Conservation (phyloP, 1,140 invertebrate species). For the Chrysomallon squamiferum region DNA sequence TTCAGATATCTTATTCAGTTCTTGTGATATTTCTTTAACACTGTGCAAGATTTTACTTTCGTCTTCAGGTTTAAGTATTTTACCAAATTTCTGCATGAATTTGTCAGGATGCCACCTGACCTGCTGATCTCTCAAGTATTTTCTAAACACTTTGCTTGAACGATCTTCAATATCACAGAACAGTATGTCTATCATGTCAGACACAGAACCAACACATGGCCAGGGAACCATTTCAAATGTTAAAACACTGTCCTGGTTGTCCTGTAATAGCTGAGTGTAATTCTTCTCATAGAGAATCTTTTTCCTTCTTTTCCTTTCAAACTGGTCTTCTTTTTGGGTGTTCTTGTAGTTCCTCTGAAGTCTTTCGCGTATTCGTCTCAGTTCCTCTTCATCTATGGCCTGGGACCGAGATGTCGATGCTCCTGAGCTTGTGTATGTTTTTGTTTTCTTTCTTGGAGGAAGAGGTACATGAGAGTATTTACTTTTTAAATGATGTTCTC, state of each 20-base stretch:
- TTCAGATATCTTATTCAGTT: conserved; percentile 32
- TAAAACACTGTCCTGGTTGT: conserved; percentile 3
- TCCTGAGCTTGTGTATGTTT: background rate
- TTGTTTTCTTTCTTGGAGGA: background rate
- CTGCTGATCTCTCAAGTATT: conserved; percentile 41
- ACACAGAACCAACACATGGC: conserved; percentile 27
- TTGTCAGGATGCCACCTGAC: conserved; percentile 54
- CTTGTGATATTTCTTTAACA: conserved; percentile 45
- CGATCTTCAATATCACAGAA: conserved; percentile 29
- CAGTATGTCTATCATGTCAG: conserved; percentile 26
- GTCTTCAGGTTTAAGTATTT: conserved; percentile 24
- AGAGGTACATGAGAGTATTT: conserved; percentile 5
- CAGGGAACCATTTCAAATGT: conserved; percentile 41
- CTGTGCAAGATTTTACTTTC: conserved; percentile 35
- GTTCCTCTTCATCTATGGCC: conserved; percentile 12
- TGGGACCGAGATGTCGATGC: background rate
- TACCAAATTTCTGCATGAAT: conserved; percentile 50
- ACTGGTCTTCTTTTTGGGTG: conserved; percentile 22
- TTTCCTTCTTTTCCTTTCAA: conserved; percentile 15
- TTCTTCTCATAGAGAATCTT: conserved; percentile 32
- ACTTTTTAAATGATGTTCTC: conserved; percentile 17
- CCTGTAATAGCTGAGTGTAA: conserved; percentile 12
- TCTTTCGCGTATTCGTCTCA: conserved; percentile 18
- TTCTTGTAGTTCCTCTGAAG: conserved; percentile 31
- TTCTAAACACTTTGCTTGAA: conserved; percentile 23